Evolutionary conservation across 2,888 invertebrate species (phyloP), one percentile per base, ranked within the genome.

Genomic region (Tanypteryx hageni): DNA sequence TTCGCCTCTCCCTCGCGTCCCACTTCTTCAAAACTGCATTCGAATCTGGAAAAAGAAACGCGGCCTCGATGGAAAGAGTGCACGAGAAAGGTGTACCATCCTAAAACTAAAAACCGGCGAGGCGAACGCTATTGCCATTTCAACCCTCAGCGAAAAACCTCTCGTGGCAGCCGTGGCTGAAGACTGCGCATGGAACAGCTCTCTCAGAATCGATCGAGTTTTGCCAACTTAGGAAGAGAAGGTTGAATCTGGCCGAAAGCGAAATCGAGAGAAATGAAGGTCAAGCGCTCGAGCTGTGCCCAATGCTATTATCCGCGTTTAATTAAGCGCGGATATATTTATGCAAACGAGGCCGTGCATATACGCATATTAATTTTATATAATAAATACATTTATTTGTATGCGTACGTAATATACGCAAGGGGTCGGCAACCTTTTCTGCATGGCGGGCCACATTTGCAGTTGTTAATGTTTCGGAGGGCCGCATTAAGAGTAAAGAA

Each of bases 221-320:
- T 89, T 64, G 18, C 44, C n/a, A 44, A 44, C 64, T 57, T 81
- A 14, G 64, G 14, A 44, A 18, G 92, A 31, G 83, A 83, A 83
- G 83, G 83, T 31, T 27, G 89, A 22, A 44, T 18, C 64, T 9
- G 16, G n/a, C 89, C 14, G 89, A 89, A 89, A 89, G 89, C 89
- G 89, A 89, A 89, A 89, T 89, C 89, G 22, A 44, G 44, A 44
- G 44, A 56, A 68, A 68, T 13, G 61, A 89, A 89, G 89, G 89
- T 64, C 64, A 64, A 13, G 18, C n/a, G n/a, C 22, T n/a, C 56
- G 13, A 9, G 3, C 89, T 56, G 61, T 9, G 31, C 64, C 44
- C n/a, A 31, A 59, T 59, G 27, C 14, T 61, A 64, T 27, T 76
- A 13, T 27, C 14, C 13, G 9, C 27, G 4, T 27, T 11, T 16